Evolutionary conservation across 2,797 vertebrate genomes (phyloP).

Genomic region (Brachyrhaphis roseni): DNA sequence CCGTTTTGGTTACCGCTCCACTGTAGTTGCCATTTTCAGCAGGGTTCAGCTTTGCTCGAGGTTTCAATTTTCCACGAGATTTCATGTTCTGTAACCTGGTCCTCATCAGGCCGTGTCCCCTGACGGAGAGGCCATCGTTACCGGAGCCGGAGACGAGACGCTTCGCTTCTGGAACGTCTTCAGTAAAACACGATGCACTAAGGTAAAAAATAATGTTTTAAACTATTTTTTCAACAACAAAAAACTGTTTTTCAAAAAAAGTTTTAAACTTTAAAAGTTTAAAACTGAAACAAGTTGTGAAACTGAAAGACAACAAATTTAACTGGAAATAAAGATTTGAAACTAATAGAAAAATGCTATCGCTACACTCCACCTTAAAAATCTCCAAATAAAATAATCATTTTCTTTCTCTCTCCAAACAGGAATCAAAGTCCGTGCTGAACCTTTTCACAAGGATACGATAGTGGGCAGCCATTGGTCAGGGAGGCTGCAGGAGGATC

Average conservation of each 20-base stretch:
- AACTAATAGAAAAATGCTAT: no score
- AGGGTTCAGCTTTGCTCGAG: not conserved
- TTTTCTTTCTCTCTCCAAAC: conserved; percentile 5
- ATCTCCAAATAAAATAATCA: no score
- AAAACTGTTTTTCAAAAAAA: no score
- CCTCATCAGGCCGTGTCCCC: conserved; percentile 82
- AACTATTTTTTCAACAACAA: no score
- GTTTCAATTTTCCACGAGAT: no score
- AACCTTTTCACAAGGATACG: conserved; percentile 88
- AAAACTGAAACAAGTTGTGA: no score
- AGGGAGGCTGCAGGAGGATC: conserved; percentile 30
- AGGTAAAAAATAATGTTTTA: conserved; percentile 61
- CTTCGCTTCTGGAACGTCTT: conserved; percentile 89
- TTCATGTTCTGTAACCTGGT: not conserved
- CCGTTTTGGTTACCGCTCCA: not conserved
- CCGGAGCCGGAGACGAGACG: conserved; percentile 86
- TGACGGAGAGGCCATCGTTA: conserved; percentile 86
- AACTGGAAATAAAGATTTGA: no score
- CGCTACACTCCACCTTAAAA: no score
- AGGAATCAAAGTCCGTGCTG: conserved; percentile 88
- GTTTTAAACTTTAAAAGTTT: no score
- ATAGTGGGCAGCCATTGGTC: conserved; percentile 59
- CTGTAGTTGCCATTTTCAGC: not conserved
- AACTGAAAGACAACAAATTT: no score
- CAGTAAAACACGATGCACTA: conserved; percentile 87